Evolutionary conservation across 2,113 vertebrate genomes (phyloP), one percentile per base, ranked within the genome.

Genomic region (Chamaea fasciata): DNA sequence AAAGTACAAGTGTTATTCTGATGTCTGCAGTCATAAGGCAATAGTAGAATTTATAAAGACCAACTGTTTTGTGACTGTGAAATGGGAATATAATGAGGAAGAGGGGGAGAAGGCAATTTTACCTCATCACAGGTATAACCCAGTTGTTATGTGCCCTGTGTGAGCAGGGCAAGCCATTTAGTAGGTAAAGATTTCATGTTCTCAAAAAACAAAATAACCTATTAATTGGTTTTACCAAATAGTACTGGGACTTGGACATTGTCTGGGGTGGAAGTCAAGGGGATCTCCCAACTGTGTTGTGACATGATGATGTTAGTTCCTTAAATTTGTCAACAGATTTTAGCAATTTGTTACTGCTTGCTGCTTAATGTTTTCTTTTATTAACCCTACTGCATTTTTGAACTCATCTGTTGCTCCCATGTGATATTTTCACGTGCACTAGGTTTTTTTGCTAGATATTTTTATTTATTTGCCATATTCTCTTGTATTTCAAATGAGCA

Each of bases 31-130:
- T 87, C 41, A 56, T 64, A 90, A 91, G 69, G 71, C 44, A 89
- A 75, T 89, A n/a, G 17, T 75, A 76, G 33, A 31, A 60, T 95
- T 96, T 96, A 94, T 94, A 80, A 95, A 95, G 77, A 60, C 62
- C 28, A 13, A 90, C 18, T 95, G 56, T 76, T 95, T 91, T 82
- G 46, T 96, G 69, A 65, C 92, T 96, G 33, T 89, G 93, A 95
- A 92, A 80, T 84, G 49, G 75, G 69, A 60, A 47, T 82, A 77
- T 79, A 94, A 83, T 80, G 73, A 95, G 84, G 60, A 92, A 53
- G 86, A 80, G 68, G 33, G 50, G 49, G 53, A 85, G 52, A 55
- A 87, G 57, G 23, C 30, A 4, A 2, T 47, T 94, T 76, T 87
- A 53, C 37, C 6, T 70, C 44, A 78, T 73, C 56, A 33, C 33